Percentiles rank a stretch among this genome's conserved stretches.
phyloP scores from a whole-genome alignment of 2,113 vertebrate species.

The Urocolius indicus region DNA sequence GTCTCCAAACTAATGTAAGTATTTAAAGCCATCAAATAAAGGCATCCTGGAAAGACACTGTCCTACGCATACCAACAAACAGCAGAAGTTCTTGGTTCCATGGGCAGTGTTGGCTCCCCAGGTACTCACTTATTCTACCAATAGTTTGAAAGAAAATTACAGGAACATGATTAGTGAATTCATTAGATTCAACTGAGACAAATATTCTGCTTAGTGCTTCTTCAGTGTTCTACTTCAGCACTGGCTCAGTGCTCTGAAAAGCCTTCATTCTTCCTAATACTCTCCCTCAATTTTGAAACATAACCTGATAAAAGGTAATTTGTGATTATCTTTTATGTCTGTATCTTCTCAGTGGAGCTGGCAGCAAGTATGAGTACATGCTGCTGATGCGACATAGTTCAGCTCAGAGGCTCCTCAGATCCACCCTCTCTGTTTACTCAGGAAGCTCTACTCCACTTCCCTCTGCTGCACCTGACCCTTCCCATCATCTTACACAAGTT shows the following conservation, averaged over 20 bases:
- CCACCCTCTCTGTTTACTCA: neutral
- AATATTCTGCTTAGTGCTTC: conserved; percentile 6
- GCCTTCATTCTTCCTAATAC: conserved; percentile 20
- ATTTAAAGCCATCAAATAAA: conserved; percentile 12
- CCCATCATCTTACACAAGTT: neutral
- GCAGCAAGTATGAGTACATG: neutral
- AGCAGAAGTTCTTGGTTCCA: neutral
- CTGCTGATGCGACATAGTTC: neutral
- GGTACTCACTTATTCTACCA: conserved; percentile 20
- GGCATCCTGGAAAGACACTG: neutral
- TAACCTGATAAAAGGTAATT: conserved; percentile 45
- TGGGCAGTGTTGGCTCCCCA: neutral
- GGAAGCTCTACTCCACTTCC: neutral
- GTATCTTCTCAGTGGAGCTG: conserved; percentile 1
- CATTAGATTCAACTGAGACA: conserved; percentile 7
- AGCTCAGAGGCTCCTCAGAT: neutral
- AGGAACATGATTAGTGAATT: conserved; percentile 25
- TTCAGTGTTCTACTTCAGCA: neutral
- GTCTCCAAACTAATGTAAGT: conserved; percentile 3
- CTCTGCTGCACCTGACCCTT: neutral
- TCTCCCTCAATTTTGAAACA: neutral
- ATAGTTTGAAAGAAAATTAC: conserved; percentile 42
- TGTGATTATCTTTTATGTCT: neutral
- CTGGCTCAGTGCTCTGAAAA: neutral
- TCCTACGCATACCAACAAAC: neutral